phyloP scores from a whole-genome alignment of 2,113 vertebrate species.

The Malurus alboscapulatus region DNA sequence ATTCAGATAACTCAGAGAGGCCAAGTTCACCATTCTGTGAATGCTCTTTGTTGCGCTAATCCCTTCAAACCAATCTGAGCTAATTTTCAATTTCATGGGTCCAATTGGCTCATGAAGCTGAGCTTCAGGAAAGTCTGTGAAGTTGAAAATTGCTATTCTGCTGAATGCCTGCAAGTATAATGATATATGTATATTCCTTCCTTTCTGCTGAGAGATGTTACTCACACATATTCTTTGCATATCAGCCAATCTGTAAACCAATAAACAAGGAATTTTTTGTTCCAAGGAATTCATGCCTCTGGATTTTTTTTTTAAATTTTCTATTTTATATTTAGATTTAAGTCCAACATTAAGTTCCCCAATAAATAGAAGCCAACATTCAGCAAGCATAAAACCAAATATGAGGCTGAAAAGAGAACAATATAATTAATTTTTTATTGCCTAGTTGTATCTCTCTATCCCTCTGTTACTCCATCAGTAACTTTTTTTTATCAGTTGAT shows the following conservation, averaged over 20 bases:
- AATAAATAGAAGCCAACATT: not conserved
- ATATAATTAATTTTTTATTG: constrained; percentile 8
- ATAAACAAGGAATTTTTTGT: constrained; percentile 9
- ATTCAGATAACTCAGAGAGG: not conserved
- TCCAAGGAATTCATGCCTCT: not conserved
- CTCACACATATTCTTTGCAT: not conserved
- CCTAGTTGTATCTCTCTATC: not conserved
- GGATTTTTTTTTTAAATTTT: not conserved
- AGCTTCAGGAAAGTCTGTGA: constrained; percentile 40
- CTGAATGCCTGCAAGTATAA: constrained; percentile 22
- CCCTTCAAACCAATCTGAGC: constrained; percentile 29
- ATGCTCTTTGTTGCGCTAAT: constrained; percentile 36
- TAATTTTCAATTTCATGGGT: constrained; percentile 46
- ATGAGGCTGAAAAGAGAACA: not conserved
- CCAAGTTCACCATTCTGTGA: not conserved
- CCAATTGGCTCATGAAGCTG: not conserved
- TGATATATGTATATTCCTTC: not conserved
- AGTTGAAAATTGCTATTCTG: constrained; percentile 46
- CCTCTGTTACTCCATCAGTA: not conserved
- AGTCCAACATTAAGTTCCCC: not conserved
- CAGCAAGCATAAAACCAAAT: not conserved
- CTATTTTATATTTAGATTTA: not conserved
- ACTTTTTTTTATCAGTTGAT: not conserved
- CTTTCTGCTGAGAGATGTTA: not conserved
- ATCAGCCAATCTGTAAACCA: not conserved